Base-by-base conservation (phyloP, 2,888 invertebrate genomes). In the Eristalinus aeneus region DNA sequence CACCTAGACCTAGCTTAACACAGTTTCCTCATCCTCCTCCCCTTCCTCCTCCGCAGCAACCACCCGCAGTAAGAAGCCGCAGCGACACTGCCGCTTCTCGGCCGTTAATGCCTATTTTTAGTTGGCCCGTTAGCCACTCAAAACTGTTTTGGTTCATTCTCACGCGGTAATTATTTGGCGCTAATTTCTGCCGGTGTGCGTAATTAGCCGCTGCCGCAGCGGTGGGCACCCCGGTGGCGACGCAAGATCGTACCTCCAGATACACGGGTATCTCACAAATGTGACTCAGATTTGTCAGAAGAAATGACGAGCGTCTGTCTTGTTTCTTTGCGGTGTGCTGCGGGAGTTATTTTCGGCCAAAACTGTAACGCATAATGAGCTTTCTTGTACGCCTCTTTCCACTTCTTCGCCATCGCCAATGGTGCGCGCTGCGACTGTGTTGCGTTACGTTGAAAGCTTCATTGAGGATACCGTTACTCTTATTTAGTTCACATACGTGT, bases 341-440 rank as follows among this genome's bases (percentile, higher is more conserved):
- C 46, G 46, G 46, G 46, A 54, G 75, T 63, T 72, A 78, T 78
- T 86, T 86, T 86, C 61, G 82, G 74, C 22, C 65, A 56, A 73
- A 86, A 82, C 86, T 86, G 82, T 86, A 78, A 77, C 69, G 77
- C 73, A 32, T 67, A 58, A 73, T 69, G 63, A 80, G 80, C 80
- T 80, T 80, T 74, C 60, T 27, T 27, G 16, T 20, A 58, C 39
- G n/a, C 22, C 67, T 31, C 27, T n/a, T 71, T 22, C 68, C 22
- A 6, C 53, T 11, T 46, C 12, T 54, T 16, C 11, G 8, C 32
- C 34, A n/a, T 9, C 20, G 0, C 60, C 69, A 53, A 58, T 36
- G 12, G 31, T 63, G 54, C 6, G 6, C 56, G 39, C 39, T 4
- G 23, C 23, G 56, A 6, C 16, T 46, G 46, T 16, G 16, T 16